Conservation (phyloP, 1,140 invertebrate species). For the Achroia grisella region DNA sequence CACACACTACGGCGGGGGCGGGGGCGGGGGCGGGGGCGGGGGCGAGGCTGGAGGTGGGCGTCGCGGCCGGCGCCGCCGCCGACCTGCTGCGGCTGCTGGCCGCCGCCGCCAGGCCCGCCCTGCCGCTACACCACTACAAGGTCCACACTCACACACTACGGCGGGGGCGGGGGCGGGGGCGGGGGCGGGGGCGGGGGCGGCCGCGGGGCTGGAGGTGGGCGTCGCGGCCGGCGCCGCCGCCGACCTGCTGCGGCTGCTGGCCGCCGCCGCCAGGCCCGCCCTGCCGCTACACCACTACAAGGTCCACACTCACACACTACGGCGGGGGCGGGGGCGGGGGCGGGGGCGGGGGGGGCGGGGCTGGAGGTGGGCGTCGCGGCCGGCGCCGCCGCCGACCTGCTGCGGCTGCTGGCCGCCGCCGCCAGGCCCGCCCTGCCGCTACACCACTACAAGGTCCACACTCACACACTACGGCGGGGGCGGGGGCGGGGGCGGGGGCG, state of each 20-base stretch:
- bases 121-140: too few species aligned
- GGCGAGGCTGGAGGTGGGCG: constrained; percentile 52
- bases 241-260: constrained; percentile 27
- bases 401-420: constrained; percentile 22
- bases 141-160: too few species aligned
- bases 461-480: too few species aligned
- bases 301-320: too few species aligned
- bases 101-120: constrained; percentile 29
- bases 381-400: constrained; percentile 31
- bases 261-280: constrained; percentile 30
- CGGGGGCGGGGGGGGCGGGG: constrained; percentile 27
- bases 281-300: too few species aligned
- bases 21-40: constrained; percentile 24
- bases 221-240: constrained; percentile 38
- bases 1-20: too few species aligned
- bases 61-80: constrained; percentile 33
- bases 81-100: constrained; percentile 29
- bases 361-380: constrained; percentile 55
- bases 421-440: constrained; percentile 21
- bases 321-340: constrained; percentile 18
- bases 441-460: constrained; percentile 32
- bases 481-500: too few species aligned
- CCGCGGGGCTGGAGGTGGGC: constrained; percentile 49
- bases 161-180: too few species aligned
- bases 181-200: constrained; percentile 25